Evolutionary conservation across 2,888 invertebrate species (phyloP).

Genomic region (Caenorhabditis wallacei): DNA sequence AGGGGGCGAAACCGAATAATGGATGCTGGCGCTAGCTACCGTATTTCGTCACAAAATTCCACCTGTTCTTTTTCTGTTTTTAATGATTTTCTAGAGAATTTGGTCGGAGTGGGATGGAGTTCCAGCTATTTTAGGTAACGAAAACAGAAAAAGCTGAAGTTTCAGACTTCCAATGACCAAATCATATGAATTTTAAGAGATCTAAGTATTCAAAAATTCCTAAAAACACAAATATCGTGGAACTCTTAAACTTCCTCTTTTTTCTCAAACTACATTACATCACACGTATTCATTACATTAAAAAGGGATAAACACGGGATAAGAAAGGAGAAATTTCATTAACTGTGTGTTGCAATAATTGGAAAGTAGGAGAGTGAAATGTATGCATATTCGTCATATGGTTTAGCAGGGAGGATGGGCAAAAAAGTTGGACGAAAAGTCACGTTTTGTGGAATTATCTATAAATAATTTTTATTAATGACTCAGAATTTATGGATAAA

Average conservation of each 20-base stretch:
- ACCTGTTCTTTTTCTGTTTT: conserved; percentile 6
- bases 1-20: conserved; percentile 27
- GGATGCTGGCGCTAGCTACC: conserved; percentile 2
- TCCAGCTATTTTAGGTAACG: conserved; percentile 17
- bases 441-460: conserved; percentile 9
- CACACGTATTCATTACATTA: conserved; percentile 13
- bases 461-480: not conserved
- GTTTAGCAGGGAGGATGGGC: conserved; percentile 6
- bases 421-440: conserved; percentile 32
- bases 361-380: conserved; percentile 6
- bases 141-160: not conserved
- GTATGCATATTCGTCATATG: conserved; percentile 38
- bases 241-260: not conserved
- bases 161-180: not conserved
- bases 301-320: conserved; percentile 40
- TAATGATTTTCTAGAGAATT: not conserved
- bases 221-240: not conserved
- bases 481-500: not conserved
- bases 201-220: not conserved
- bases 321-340: conserved; percentile 52
- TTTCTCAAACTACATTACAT: conserved; percentile 3
- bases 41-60: conserved; percentile 19
- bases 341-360: conserved; percentile 32
- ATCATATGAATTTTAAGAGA: not conserved
- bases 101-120: not conserved